phyloP scores from a whole-genome alignment of 2,888 invertebrate species.

The Mimumesa dahlbomi region DNA sequence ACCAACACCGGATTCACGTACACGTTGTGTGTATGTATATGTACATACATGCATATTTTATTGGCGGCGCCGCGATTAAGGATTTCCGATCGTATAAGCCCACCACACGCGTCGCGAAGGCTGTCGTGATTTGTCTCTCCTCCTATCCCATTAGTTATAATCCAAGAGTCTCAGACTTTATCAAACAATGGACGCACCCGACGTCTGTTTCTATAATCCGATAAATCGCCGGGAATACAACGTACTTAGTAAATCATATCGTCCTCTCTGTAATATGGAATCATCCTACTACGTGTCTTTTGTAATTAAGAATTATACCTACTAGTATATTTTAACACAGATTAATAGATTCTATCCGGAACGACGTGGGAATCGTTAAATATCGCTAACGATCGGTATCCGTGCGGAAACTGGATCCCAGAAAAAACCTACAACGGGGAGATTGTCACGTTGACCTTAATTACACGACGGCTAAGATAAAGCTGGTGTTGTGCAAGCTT shows the following conservation, averaged over 20 bases:
- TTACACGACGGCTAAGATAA: constrained; percentile 42
- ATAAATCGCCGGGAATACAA: constrained; percentile 13
- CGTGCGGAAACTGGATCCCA: no score
- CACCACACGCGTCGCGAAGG: constrained; percentile 32
- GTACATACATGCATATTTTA: constrained; percentile 61
- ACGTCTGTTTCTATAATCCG: constrained; percentile 29
- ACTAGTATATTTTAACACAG: no score
- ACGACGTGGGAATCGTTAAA: no score
- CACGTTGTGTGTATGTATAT: no score
- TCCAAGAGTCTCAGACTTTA: constrained; percentile 43
- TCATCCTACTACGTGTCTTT: no score
- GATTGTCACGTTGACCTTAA: constrained; percentile 56
- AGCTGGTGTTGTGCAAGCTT: constrained; percentile 7
- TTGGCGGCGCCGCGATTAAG: constrained; percentile 51
- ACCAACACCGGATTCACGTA: constrained; percentile 50
- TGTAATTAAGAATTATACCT: no score
- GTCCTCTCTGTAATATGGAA: no score
- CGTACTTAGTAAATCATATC: constrained; percentile 28
- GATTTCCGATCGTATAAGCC: constrained; percentile 52
- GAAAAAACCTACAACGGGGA: no score
- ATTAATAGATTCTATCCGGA: no score
- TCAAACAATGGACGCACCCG: constrained; percentile 41
- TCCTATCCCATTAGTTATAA: constrained; percentile 49
- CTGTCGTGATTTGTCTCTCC: constrained; percentile 26
- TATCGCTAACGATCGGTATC: no score